Conservation (phyloP, 2,888 invertebrate genomes). For the Leptinotarsa rubiginosa region DNA sequence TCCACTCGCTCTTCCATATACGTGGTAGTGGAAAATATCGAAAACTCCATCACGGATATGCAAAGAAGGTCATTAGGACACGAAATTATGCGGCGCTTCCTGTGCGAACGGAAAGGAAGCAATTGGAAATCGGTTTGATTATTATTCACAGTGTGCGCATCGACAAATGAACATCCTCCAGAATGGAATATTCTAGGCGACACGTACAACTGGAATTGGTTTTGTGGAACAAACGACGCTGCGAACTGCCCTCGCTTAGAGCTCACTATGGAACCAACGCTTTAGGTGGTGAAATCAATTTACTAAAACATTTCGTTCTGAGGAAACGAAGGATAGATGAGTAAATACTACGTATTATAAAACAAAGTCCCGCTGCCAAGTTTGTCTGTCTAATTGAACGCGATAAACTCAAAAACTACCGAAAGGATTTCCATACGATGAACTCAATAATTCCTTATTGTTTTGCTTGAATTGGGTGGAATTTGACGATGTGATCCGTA, state of each 20-base stretch:
- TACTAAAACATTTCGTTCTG: background rate
- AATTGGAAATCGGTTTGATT: slow-evolving; percentile 44
- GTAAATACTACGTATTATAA: too few relatives aligned
- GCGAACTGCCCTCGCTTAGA: background rate
- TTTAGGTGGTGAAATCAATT: background rate
- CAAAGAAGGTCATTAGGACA: slow-evolving; percentile 15
- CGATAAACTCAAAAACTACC: too few relatives aligned
- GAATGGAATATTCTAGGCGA: slow-evolving; percentile 46
- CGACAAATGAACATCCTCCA: slow-evolving; percentile 48
- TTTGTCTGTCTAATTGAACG: too few relatives aligned
- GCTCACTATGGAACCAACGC: background rate
- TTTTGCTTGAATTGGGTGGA: too few relatives aligned
- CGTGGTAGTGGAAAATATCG: background rate
- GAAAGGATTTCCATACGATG: too few relatives aligned
- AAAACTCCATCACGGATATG: background rate
- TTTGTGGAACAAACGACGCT: slow-evolving; percentile 40
- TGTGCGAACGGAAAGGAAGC: slow-evolving; percentile 19
- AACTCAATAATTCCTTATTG: too few relatives aligned
- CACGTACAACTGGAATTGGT: slow-evolving; percentile 49
- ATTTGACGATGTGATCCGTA: too few relatives aligned
- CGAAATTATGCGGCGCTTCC: slow-evolving; percentile 20
- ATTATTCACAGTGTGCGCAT: slow-evolving; percentile 45
- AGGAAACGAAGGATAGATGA: background rate
- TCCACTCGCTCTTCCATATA: background rate
- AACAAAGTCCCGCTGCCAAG: too few relatives aligned